Conservation (phyloP, 1,140 invertebrate genomes). For the Hycleus cichorii region DNA sequence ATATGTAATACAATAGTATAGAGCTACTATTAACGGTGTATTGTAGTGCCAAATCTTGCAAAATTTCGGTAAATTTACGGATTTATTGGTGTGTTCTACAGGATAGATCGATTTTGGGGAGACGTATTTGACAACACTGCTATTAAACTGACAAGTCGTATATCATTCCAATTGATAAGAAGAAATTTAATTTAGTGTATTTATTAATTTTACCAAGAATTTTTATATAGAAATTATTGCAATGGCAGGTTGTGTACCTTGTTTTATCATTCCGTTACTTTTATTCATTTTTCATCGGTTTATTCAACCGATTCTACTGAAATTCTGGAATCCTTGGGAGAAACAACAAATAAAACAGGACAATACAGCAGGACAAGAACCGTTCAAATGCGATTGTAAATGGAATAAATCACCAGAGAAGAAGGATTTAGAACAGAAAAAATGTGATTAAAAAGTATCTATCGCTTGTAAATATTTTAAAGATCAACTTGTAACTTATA, state of each 20-base stretch:
- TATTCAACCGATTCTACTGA: slow-evolving; percentile 62
- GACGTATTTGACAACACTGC: no score
- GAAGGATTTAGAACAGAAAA: neutral
- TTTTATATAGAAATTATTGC: no score
- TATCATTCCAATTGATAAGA: no score
- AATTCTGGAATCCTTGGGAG: slow-evolving; percentile 70
- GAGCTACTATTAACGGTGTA: no score
- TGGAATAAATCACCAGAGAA: slow-evolving; percentile 16
- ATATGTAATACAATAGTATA: no score
- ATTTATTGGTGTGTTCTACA: no score
- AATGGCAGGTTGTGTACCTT: slow-evolving; percentile 69
- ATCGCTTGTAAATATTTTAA: neutral
- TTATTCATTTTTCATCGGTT: slow-evolving; percentile 71
- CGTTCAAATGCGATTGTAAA: slow-evolving; percentile 21
- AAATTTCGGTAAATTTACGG: no score
- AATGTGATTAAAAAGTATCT: slow-evolving; percentile 3
- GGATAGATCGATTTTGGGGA: no score
- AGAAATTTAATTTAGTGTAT: no score
- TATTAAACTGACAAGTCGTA: no score
- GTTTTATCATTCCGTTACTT: slow-evolving; percentile 66
- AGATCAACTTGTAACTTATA: neutral
- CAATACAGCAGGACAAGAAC: slow-evolving; percentile 7
- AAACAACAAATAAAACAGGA: slow-evolving; percentile 23
- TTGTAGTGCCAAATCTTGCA: no score
- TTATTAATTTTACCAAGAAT: no score